These are phyloP conservation scores for Amblyornis subalaris DNA, from an alignment of 2,113 vertebrate genomes.

Conservation along the genomic window DNA sequence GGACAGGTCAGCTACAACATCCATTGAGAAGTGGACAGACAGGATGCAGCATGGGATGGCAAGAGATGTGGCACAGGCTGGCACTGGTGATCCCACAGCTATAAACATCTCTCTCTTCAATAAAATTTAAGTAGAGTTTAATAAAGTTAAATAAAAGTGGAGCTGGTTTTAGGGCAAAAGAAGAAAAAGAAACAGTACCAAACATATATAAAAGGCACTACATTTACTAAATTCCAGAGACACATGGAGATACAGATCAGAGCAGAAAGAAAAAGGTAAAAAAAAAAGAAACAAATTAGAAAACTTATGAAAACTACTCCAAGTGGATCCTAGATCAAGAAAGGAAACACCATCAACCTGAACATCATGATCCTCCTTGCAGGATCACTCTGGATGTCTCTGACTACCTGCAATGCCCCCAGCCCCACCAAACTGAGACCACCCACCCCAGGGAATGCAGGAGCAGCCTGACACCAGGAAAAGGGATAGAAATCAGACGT, in stretches of 20 bases:
- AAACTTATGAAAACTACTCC: background rate
- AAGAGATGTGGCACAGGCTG: background rate
- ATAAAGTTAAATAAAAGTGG: background rate
- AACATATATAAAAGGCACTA: background rate
- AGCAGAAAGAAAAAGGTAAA: background rate
- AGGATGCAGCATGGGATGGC: background rate
- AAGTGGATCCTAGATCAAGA: background rate
- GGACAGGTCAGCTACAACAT: background rate
- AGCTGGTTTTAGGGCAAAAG: background rate
- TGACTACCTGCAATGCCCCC: rapidly evolving
- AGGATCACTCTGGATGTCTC: background rate
- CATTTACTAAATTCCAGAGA: background rate
- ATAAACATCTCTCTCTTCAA: background rate
- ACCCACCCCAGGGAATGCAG: background rate
- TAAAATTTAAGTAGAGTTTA: background rate
- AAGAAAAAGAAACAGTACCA: background rate
- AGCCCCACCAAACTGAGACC: background rate
- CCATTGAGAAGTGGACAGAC: background rate
- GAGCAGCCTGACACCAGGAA: background rate
- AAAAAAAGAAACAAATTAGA: rapidly evolving
- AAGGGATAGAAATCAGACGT: background rate
- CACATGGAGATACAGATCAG: background rate
- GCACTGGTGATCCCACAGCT: background rate
- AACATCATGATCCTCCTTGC: rapidly evolving
- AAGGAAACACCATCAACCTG: background rate